phyloP scores from a whole-genome alignment of 1,140 invertebrate species.

The Drosophila pruinosa region DNA sequence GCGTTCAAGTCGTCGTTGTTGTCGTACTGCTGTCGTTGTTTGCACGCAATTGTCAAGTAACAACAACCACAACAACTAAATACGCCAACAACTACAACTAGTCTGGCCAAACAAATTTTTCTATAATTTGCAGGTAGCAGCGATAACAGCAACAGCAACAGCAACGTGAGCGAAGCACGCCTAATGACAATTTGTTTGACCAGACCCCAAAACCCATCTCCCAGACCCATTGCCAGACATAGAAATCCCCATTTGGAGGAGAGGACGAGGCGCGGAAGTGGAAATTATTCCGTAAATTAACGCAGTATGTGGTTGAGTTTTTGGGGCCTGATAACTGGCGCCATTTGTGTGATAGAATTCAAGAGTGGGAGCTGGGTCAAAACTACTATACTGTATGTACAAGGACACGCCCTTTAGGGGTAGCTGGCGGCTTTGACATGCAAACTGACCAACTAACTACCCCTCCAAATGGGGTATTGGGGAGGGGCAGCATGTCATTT shows the following conservation, averaged over 20 bases:
- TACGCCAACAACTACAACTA: conserved; percentile 58
- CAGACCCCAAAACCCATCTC: conserved; percentile 1
- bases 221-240: background rate
- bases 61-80: conserved; percentile 5
- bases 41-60: conserved; percentile 76
- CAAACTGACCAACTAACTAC: conserved; percentile 32
- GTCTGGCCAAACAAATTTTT: conserved; percentile 79
- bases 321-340: conserved; percentile 48
- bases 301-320: conserved; percentile 44
- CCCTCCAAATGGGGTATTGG: conserved; percentile 17
- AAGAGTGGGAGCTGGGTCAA: background rate
- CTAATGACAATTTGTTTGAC: conserved; percentile 76
- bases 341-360: conserved; percentile 37
- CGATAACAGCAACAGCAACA: conserved; percentile 43
- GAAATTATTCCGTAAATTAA: conserved; percentile 78
- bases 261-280: conserved; percentile 51
- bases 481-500: conserved; percentile 60
- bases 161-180: conserved; percentile 34
- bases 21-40: conserved; percentile 40
- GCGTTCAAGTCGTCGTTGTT: conserved; percentile 17
- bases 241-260: background rate
- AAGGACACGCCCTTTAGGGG: conserved; percentile 35
- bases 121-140: conserved; percentile 66
- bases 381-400: conserved; percentile 43
- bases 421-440: conserved; percentile 41